Conservation (phyloP, 2,797 vertebrate species). For the Astyanax mexicanus region DNA sequence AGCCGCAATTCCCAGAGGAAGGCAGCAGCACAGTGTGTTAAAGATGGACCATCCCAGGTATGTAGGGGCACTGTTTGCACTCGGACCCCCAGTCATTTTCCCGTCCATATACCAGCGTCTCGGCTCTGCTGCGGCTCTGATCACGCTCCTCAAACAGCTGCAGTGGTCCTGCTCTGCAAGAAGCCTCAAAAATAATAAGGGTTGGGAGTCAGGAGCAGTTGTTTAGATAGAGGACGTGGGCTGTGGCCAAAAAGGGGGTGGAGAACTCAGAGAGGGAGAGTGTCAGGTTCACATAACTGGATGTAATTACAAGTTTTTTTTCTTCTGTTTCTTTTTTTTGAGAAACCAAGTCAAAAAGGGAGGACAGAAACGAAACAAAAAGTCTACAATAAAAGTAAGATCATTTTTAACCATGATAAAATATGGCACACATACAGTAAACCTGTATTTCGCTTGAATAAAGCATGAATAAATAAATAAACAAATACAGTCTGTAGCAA, state of each 20-base stretch:
- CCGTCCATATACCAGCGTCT: not conserved
- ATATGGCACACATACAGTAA: too few species aligned
- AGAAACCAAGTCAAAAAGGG: not conserved
- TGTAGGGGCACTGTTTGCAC: slow-evolving; percentile 8
- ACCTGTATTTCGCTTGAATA: too few species aligned
- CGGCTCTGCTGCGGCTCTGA: not conserved
- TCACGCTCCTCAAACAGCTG: not conserved
- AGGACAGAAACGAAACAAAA: not conserved
- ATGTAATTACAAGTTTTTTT: not conserved
- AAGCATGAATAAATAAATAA: too few species aligned
- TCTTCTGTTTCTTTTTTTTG: too few species aligned
- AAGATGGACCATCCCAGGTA: slow-evolving; percentile 59
- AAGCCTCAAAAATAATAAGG: not conserved
- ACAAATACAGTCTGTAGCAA: too few species aligned
- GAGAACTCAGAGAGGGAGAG: not conserved
- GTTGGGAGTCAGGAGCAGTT: not conserved
- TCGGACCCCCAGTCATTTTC: slow-evolving; percentile 5
- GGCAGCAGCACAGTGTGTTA: slow-evolving; percentile 57
- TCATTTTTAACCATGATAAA: too few species aligned
- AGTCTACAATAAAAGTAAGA: too few species aligned
- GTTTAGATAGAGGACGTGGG: slow-evolving; percentile 11
- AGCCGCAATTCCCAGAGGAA: slow-evolving; percentile 57
- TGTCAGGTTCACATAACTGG: not conserved
- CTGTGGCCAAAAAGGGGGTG: not conserved
- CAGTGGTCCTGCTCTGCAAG: not conserved